phyloP scores from a whole-genome alignment of 2,888 invertebrate species.

The Drosophila planitibia region DNA sequence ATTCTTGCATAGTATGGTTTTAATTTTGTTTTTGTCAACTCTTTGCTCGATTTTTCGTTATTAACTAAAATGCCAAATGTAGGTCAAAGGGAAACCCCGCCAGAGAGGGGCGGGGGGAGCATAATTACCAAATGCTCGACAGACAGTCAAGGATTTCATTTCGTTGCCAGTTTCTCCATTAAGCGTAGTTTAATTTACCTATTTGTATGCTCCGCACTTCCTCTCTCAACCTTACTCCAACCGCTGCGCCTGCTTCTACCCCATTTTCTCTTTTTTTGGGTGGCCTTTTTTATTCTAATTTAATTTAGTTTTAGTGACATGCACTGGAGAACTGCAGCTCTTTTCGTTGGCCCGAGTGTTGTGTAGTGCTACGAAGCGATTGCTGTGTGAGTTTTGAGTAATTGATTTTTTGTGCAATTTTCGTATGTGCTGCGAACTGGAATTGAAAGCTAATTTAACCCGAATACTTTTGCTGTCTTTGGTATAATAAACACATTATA shows the following conservation, averaged over 20 bases:
- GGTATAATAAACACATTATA: background rate
- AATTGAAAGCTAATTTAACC: conserved; percentile 23
- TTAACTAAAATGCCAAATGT: conserved; percentile 71
- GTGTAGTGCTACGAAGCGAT: conserved; percentile 5
- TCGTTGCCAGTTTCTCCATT: conserved; percentile 47
- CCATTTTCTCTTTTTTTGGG: background rate
- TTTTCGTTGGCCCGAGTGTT: conserved; percentile 12
- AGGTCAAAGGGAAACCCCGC: conserved; percentile 34
- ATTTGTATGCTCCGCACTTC: conserved; percentile 15
- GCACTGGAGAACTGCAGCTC: conserved; percentile 15
- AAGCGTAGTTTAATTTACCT: conserved; percentile 54
- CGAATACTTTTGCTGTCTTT: conserved; percentile 2
- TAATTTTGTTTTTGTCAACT: conserved; percentile 24
- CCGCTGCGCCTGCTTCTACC: conserved; percentile 1
- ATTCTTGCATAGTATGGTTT: conserved; percentile 27
- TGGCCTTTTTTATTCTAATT: conserved; percentile 60
- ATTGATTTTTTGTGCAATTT: conserved; percentile 38
- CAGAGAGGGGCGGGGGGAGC: background rate
- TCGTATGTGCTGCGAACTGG: conserved; percentile 21
- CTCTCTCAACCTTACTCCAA: background rate
- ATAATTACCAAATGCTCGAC: conserved; percentile 47
- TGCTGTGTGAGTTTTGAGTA: conserved; percentile 34
- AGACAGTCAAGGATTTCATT: conserved; percentile 64
- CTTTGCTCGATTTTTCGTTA: conserved; percentile 59
- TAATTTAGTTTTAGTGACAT: conserved; percentile 54